A percentile compares a stretch with the other conserved stretches of the same genome.
Conservation (phyloP, 2,888 invertebrate species). For the Pristionchus fissidentatus region DNA sequence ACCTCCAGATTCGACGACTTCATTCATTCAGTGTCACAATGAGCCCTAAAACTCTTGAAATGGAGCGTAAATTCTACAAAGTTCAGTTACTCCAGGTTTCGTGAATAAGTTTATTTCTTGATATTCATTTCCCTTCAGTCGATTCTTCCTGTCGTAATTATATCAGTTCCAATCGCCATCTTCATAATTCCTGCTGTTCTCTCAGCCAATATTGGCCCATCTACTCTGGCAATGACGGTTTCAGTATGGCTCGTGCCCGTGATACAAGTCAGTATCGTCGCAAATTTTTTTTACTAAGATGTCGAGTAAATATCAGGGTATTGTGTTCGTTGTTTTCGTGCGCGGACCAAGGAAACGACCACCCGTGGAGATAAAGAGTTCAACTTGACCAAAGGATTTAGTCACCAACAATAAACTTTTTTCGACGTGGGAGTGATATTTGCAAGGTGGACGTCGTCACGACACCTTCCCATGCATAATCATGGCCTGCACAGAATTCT, state of each 20-base stretch:
- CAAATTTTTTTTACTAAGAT: background rate
- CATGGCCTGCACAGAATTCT: too few species aligned
- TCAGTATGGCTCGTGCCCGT: background rate
- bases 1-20: constrained; percentile 1
- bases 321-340: too few species aligned
- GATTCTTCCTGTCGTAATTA: background rate
- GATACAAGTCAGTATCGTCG: background rate
- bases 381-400: too few species aligned
- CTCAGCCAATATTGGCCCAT: background rate
- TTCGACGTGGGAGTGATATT: too few species aligned
- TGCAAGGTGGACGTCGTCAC: too few species aligned
- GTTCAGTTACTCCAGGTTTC: background rate
- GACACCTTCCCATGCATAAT: too few species aligned
- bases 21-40: background rate
- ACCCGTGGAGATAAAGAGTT: too few species aligned
- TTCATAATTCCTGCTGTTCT: background rate
- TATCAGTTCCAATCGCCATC: background rate
- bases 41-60: background rate
- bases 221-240: background rate
- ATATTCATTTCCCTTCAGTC: background rate
- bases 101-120: background rate
- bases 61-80: background rate
- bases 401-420: too few species aligned
- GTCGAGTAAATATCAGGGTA: too few species aligned
- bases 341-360: too few species aligned